Conservation (phyloP, 1,140 invertebrate genomes). For the Drosophila suzukii region DNA sequence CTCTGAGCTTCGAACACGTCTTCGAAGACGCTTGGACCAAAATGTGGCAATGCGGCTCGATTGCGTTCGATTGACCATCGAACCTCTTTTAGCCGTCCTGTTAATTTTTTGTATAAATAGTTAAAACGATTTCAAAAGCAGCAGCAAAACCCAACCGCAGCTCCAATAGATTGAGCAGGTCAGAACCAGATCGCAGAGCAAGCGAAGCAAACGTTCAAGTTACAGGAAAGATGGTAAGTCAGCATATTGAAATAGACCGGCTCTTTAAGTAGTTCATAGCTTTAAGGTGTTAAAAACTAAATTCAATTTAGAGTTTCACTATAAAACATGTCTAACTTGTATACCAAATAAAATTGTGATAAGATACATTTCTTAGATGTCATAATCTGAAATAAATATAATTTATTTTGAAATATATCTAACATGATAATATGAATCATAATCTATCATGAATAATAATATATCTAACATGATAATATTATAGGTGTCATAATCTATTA, state of each 20-base stretch:
- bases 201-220: conserved; percentile 20
- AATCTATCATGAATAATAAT: too few species aligned
- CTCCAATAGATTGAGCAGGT: conserved; percentile 48
- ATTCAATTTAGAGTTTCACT: too few species aligned
- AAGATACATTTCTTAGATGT: too few species aligned
- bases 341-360: neutral
- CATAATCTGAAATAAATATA: too few species aligned
- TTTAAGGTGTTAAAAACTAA: neutral
- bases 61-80: conserved; percentile 47
- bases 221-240: conserved; percentile 45
- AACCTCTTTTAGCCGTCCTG: conserved; percentile 32
- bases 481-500: too few species aligned
- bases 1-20: conserved; percentile 29
- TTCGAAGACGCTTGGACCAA: conserved; percentile 39
- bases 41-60: conserved; percentile 59
- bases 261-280: too few species aligned
- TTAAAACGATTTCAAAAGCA: conserved; percentile 64
- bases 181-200: conserved; percentile 44
- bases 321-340: too few species aligned
- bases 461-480: too few species aligned
- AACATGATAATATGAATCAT: too few species aligned
- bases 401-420: too few species aligned
- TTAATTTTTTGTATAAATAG: conserved; percentile 82
- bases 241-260: too few species aligned
- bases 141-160: conserved; percentile 60